phyloP scores from a whole-genome alignment of 2,888 invertebrate species.

The Campopleginae sp. region DNA sequence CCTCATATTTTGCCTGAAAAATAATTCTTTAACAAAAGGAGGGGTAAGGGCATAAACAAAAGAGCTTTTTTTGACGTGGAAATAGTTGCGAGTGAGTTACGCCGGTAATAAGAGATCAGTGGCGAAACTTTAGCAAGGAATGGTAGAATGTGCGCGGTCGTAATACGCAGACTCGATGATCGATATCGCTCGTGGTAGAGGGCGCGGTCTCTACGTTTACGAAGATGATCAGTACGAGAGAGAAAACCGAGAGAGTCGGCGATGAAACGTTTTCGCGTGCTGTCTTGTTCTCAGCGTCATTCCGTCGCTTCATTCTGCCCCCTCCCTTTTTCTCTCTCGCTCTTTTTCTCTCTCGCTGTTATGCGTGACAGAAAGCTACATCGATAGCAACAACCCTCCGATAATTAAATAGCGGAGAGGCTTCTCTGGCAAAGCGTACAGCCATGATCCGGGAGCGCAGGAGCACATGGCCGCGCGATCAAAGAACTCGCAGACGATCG shows the following conservation, averaged over 20 bases:
- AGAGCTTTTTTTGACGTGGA: conserved; percentile 59
- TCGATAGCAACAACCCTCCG: conserved; percentile 47
- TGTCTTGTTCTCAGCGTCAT: neutral
- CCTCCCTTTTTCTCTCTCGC: neutral
- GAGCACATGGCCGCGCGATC: conserved; percentile 28
- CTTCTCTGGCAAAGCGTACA: conserved; percentile 68
- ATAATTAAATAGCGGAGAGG: conserved; percentile 54
- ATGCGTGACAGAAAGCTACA: conserved; percentile 14
- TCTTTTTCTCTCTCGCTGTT: neutral
- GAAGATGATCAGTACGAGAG: conserved; percentile 23
- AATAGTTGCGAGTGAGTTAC: conserved; percentile 71
- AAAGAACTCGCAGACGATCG: conserved; percentile 42
- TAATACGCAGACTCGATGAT: conserved; percentile 67
- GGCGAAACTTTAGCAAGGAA: conserved; percentile 62
- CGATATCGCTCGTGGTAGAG: conserved; percentile 66
- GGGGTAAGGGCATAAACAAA: neutral
- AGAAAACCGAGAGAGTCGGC: neutral
- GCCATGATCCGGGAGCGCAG: conserved; percentile 66
- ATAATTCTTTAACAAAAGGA: neutral
- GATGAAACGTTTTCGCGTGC: conserved; percentile 10
- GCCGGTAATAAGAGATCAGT: conserved; percentile 75
- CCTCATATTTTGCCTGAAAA: neutral
- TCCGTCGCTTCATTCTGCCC: neutral
- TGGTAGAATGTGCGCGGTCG: conserved; percentile 35
- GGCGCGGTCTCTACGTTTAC: conserved; percentile 70